Percentiles rank a stretch among this genome's conserved stretches.
Evolutionary conservation across 1,140 invertebrate species (phyloP).

Genomic region (Glossosoma conforme): DNA sequence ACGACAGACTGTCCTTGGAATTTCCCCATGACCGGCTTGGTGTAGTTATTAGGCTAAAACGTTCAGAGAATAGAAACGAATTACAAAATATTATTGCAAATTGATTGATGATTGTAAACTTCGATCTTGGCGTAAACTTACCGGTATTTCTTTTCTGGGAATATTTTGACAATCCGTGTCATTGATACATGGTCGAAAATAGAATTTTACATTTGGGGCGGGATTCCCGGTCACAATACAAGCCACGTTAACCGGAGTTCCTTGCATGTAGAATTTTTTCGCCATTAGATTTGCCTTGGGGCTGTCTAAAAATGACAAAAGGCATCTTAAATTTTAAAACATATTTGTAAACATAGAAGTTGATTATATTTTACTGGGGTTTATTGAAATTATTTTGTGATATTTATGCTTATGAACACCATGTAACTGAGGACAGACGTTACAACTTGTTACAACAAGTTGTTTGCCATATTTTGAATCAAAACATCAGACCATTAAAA

Average conservation of each 20-base stretch:
- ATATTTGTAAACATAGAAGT: too few relatives aligned
- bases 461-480: too few relatives aligned
- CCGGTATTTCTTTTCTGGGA: background rate
- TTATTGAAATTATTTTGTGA: too few relatives aligned
- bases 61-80: too few relatives aligned
- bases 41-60: too few relatives aligned
- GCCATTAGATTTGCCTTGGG: conserved; percentile 41
- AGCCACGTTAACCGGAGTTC: conserved; percentile 24
- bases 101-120: background rate
- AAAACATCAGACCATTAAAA: too few relatives aligned
- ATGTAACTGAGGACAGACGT: too few relatives aligned
- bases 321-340: too few relatives aligned
- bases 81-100: background rate
- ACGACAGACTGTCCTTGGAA: background rate
- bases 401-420: too few relatives aligned
- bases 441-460: too few relatives aligned
- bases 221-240: conserved; percentile 49
- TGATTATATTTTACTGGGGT: too few relatives aligned
- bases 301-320: conserved; percentile 18
- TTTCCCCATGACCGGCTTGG: background rate
- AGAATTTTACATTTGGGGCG: conserved; percentile 46
- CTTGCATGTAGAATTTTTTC: conserved; percentile 43
- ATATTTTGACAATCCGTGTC: conserved; percentile 28
- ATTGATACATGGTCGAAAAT: conserved; percentile 39
- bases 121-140: background rate